A percentile compares a stretch with the other conserved stretches of the same genome.
Conservation (phyloP, 2,113 vertebrate genomes). For the Laterallus jamaicensis region DNA sequence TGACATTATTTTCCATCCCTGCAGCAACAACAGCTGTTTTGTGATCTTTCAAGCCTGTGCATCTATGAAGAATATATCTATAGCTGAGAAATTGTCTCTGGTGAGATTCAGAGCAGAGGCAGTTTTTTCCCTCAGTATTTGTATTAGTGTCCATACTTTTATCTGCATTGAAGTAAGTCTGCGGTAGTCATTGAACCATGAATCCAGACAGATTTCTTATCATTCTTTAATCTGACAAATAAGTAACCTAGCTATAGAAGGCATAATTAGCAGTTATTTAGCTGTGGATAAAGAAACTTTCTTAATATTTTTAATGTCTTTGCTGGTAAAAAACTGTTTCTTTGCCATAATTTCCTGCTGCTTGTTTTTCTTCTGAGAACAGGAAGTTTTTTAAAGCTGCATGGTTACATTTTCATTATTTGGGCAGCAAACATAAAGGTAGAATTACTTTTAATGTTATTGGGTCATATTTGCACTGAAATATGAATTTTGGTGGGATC, state of each 20-base stretch:
- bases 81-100: not conserved
- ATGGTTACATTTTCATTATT: not conserved
- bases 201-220: not conserved
- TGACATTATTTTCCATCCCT: constrained; percentile 14
- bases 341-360: not conserved
- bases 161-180: not conserved
- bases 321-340: not conserved
- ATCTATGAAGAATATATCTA: not conserved
- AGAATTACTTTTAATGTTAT: not conserved
- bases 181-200: not conserved
- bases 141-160: not conserved
- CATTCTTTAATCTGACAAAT: not conserved
- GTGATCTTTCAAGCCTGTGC: not conserved
- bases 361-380: not conserved
- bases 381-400: not conserved
- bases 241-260: not conserved
- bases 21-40: not conserved
- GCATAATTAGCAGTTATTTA: not conserved
- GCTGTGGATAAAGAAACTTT: not conserved
- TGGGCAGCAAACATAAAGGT: not conserved
- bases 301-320: not conserved
- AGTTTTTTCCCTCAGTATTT: not conserved
- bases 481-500: not conserved
- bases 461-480: not conserved
- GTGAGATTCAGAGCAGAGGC: not conserved